phyloP scores from a whole-genome alignment of 2,888 invertebrate genomes.

The Euproctis similis region DNA sequence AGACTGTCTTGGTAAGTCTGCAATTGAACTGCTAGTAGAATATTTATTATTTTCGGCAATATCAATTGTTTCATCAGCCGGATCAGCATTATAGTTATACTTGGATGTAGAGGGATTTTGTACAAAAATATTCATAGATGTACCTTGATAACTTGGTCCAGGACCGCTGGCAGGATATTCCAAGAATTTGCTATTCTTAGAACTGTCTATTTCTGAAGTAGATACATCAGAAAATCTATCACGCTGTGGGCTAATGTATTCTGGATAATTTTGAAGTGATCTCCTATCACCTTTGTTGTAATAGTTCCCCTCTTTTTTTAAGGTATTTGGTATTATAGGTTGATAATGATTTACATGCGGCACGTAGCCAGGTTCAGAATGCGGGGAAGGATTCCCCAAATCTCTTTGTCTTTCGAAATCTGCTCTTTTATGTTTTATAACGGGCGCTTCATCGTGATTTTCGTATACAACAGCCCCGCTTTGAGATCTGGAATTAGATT shows the following conservation, averaged over 20 bases:
- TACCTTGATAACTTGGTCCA: not conserved
- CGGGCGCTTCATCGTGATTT: constrained; percentile 1
- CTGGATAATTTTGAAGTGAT: not conserved
- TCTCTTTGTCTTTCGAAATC: not conserved
- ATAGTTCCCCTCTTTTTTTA: not conserved
- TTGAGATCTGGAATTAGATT: not conserved
- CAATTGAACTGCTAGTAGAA: too few species aligned
- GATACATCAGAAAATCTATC: not conserved
- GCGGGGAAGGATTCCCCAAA: not conserved
- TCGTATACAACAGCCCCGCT: constrained; percentile 1
- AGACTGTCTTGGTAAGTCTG: too few species aligned
- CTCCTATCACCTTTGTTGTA: not conserved
- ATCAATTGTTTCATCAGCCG: too few species aligned
- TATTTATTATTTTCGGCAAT: too few species aligned
- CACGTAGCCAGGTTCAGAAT: not conserved
- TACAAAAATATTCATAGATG: too few species aligned
- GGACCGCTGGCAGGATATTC: not conserved
- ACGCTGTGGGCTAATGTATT: not conserved
- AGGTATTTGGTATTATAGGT: not conserved
- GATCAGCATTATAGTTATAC: too few species aligned
- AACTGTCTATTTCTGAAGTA: not conserved
- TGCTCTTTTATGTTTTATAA: not conserved
- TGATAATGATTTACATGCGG: not conserved
- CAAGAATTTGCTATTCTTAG: not conserved
- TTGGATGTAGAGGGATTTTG: too few species aligned